These are phyloP conservation scores for Pterocles gutturalis DNA, from an alignment of 2,113 vertebrate genomes.

Conservation along the genomic window DNA sequence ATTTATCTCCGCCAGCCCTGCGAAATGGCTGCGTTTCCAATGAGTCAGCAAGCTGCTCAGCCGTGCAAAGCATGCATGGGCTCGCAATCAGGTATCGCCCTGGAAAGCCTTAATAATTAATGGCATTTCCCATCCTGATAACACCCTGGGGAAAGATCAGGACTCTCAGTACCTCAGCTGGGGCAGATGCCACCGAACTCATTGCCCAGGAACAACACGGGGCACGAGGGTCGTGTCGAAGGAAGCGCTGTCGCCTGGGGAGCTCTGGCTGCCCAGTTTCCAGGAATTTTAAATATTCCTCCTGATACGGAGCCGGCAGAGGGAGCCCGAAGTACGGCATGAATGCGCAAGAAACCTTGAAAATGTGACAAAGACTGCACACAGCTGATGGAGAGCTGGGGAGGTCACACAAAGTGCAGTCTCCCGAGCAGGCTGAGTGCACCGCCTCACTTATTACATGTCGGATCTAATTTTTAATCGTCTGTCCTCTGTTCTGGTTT, in stretches of 20 bases:
- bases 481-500: background rate
- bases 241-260: background rate
- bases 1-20: background rate
- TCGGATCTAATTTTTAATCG: background rate
- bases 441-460: background rate
- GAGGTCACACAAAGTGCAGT: conserved; percentile 59
- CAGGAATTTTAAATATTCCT: background rate
- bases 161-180: background rate
- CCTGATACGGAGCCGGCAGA: conserved; percentile 59
- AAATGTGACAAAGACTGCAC: conserved; percentile 22
- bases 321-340: conserved; percentile 53
- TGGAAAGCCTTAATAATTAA: conserved; percentile 58
- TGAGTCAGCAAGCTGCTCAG: conserved; percentile 24
- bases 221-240: background rate
- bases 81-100: background rate
- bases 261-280: background rate
- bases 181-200: background rate
- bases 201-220: background rate
- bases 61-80: background rate
- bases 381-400: background rate
- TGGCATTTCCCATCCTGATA: conserved; percentile 2
- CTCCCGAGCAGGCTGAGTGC: background rate
- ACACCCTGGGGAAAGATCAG: conserved; percentile 23
- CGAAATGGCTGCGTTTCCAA: background rate
- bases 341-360: background rate